Percentiles rank a stretch among this genome's conserved stretches.
These are phyloP conservation scores for Spilarctia lutea DNA, from an alignment of 2,888 invertebrate species.

Conservation along the genomic window DNA sequence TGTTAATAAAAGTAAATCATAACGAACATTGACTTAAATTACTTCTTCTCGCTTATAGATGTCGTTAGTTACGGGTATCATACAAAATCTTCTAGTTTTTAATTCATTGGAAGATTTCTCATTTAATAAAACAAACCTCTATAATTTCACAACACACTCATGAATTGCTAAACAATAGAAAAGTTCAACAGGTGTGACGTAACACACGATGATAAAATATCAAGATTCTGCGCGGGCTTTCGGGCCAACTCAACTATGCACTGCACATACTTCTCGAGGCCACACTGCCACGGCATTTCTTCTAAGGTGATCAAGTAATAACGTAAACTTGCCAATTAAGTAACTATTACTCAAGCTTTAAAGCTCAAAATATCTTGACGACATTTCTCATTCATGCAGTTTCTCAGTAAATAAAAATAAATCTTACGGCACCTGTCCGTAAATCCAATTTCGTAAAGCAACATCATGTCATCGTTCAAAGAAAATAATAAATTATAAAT, in stretches of 20 bases:
- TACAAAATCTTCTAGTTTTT: background rate
- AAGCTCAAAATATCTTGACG: conserved; percentile 40
- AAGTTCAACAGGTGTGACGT: conserved; percentile 54
- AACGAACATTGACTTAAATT: background rate
- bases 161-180: conserved; percentile 47
- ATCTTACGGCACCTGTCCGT: conserved; percentile 9
- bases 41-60: conserved; percentile 25
- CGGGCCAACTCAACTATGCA: conserved; percentile 58
- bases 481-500: conserved; percentile 31
- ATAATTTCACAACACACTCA: conserved; percentile 30
- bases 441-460: conserved; percentile 42
- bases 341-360: conserved; percentile 18
- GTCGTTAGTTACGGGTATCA: conserved; percentile 28
- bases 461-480: conserved; percentile 26
- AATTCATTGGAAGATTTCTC: background rate
- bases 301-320: conserved; percentile 75
- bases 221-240: conserved; percentile 63
- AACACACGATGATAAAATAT: conserved; percentile 54
- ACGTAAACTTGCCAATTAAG: conserved; percentile 34
- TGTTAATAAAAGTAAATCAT: background rate
- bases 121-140: background rate
- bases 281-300: conserved; percentile 74
- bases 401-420: conserved; percentile 36
- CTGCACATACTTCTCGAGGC: conserved; percentile 74
- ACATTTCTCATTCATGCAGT: conserved; percentile 36